Conservation (phyloP, 2,888 invertebrate species). For the Agriopis aurantiaria region DNA sequence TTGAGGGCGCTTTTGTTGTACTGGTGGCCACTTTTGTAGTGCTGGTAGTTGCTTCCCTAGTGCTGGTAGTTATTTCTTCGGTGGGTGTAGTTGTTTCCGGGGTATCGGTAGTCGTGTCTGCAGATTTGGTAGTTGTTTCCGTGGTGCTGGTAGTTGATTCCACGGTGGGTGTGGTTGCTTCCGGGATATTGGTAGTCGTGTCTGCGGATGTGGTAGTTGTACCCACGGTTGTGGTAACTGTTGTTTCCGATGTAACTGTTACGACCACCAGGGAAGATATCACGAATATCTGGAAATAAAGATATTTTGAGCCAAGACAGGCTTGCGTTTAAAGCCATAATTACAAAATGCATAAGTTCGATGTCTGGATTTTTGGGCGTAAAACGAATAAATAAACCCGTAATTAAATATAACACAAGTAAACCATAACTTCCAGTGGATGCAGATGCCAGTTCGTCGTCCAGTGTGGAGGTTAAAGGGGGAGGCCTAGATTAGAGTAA, state of each 20-base stretch:
- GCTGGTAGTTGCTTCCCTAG: no score
- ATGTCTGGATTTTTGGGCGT: no score
- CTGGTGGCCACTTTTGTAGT: background rate
- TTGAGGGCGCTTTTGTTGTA: background rate
- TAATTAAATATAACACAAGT: no score
- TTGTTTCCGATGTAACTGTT: background rate
- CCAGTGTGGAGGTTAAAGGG: no score
- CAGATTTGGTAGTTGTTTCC: background rate
- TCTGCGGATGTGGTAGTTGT: background rate
- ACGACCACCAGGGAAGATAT: background rate
- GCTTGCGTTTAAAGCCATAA: background rate
- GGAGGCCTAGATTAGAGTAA: no score
- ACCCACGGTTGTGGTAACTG: background rate
- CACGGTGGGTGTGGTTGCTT: background rate
- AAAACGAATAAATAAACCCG: no score
- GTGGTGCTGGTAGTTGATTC: background rate
- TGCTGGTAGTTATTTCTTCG: no score
- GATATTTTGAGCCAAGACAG: background rate
- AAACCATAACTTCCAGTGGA: no score
- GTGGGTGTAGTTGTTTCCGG: no score
- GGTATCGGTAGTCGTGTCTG: background rate
- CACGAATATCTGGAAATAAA: constrained; percentile 3
- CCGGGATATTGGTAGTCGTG: background rate
- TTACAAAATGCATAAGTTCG: no score
- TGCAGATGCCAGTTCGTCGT: no score